Base-by-base conservation (phyloP, 2,113 vertebrate genomes). In the Oreochromis spilurus region DNA sequence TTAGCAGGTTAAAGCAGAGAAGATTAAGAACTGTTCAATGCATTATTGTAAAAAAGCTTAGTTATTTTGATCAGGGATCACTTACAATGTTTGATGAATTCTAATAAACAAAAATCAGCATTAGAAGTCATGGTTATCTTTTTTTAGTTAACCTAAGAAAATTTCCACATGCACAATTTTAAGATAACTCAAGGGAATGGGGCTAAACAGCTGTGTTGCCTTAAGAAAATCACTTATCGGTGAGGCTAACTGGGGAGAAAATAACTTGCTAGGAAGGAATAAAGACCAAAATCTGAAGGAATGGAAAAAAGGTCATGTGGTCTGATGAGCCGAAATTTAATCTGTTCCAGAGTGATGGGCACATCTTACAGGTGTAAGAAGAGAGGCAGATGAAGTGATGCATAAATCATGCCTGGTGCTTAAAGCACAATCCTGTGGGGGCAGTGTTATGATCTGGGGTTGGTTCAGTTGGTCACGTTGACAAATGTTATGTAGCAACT, bases 171-270 rank as follows among this genome's bases (percentile, higher is more conserved):
- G 12, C 36, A 70, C 36, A 70, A 70, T 40, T 24, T 24, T 14
- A 70, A 70, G 65, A 70, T 7, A 43, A 70, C 12, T 70, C 65
- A 70, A 70, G 65, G 36, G n/a, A 70, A n/a, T 70, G 36, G 36
- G n/a, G 2, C 0, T 0, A 43, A 43, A 70, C 1, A 70, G 65
- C 36, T 70, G n/a, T 43, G 36, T 43, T 6, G n/a, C n/a, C 12
- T 70, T 70, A 43, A 43, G 2, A 70, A 43, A 40, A 70, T 21
- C 65, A 40, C 62, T 67, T 67, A 67, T 4, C 2, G 4, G n/a
- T 5, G 36, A 70, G 62, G 36, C 36, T 70, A 70, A 70, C 11
- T 5, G 62, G n/a, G 21, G 40, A 40, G 19, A 70, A 40, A 40
- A 70, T 24, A 38, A 40, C 0, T 70, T 70, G 36, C 36, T 40